These are phyloP conservation scores for Pachypsylla venusta DNA, from an alignment of 1,140 invertebrate species.

Conservation along the genomic window DNA sequence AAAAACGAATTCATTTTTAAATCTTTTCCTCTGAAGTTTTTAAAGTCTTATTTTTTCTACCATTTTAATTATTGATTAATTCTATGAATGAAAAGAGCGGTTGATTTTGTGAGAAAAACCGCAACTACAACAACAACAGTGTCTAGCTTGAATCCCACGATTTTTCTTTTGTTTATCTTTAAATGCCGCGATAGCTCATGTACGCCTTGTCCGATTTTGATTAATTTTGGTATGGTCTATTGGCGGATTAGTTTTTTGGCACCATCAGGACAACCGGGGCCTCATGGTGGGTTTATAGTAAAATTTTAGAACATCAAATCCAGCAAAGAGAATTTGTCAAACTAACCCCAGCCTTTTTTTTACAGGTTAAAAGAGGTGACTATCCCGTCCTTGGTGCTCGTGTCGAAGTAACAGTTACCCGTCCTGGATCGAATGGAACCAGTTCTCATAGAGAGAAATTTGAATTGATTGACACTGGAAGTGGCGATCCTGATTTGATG, in stretches of 20 bases:
- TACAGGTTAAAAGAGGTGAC: conserved; percentile 36
- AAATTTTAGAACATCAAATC: no score
- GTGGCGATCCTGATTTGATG: conserved; percentile 46
- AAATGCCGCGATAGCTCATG: no score
- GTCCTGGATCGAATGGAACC: conserved; percentile 30
- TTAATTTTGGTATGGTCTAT: not conserved
- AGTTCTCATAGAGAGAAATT: conserved; percentile 32
- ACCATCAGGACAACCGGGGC: no score
- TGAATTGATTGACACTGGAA: conserved; percentile 42
- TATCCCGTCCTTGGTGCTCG: conserved; percentile 36
- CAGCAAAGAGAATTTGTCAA: not conserved
- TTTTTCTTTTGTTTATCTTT: not conserved
- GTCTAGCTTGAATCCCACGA: no score
- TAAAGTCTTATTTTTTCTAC: no score
- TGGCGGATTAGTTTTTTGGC: not conserved
- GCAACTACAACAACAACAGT: no score
- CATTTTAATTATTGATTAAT: no score
- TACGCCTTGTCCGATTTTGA: not conserved
- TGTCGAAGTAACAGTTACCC: conserved; percentile 35
- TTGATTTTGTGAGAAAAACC: no score
- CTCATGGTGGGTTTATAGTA: no score
- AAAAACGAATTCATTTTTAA: no score
- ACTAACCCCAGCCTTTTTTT: conserved; percentile 8
- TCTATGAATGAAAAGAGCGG: no score
- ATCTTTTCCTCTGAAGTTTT: no score